Evolutionary conservation across 2,797 vertebrate species (phyloP).

Genomic region (Jordanella pulchra): DNA sequence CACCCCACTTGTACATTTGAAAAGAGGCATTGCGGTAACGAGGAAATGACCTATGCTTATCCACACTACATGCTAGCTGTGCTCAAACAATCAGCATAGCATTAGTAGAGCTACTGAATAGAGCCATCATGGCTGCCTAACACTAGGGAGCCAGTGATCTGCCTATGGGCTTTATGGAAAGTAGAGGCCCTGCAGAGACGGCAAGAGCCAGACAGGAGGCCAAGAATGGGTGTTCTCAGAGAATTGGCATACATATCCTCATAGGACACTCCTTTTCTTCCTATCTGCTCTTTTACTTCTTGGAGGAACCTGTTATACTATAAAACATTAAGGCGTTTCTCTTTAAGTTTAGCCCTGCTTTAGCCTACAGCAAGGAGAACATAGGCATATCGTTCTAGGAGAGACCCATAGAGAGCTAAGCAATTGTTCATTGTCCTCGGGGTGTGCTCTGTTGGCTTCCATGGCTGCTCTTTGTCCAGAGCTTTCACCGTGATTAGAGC

Average conservation of each 20-base stretch:
- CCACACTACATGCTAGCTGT: slow-evolving; percentile 64
- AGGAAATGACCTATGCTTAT: slow-evolving; percentile 74
- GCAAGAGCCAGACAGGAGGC: slow-evolving; percentile 44
- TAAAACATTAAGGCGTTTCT: not conserved
- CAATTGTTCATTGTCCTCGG: slow-evolving; percentile 78
- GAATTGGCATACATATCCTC: slow-evolving; percentile 28
- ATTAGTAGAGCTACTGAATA: slow-evolving; percentile 65
- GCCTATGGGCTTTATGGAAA: slow-evolving; percentile 66
- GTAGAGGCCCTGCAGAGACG: slow-evolving; percentile 52
- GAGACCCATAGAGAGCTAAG: slow-evolving; percentile 61
- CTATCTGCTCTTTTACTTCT: slow-evolving; percentile 3
- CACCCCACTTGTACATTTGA: slow-evolving; percentile 57
- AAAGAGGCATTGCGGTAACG: slow-evolving; percentile 63
- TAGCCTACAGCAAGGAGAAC: slow-evolving; percentile 25
- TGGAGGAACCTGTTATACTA: not conserved
- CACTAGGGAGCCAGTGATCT: slow-evolving; percentile 59
- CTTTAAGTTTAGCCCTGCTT: slow-evolving; percentile 58
- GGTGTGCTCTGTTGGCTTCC: slow-evolving; percentile 77
- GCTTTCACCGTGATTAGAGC: slow-evolving; percentile 98
- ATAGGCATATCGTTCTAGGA: slow-evolving; percentile 30
- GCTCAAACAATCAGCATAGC: slow-evolving; percentile 68
- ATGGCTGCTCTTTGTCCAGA: slow-evolving; percentile 87
- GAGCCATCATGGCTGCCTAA: slow-evolving; percentile 55
- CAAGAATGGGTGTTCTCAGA: slow-evolving; percentile 24
- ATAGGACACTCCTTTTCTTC: slow-evolving; percentile 6